These are phyloP conservation scores for Chiropotes sagulatus DNA, from an alignment of 2,797 vertebrate genomes.

Conservation along the genomic window DNA sequence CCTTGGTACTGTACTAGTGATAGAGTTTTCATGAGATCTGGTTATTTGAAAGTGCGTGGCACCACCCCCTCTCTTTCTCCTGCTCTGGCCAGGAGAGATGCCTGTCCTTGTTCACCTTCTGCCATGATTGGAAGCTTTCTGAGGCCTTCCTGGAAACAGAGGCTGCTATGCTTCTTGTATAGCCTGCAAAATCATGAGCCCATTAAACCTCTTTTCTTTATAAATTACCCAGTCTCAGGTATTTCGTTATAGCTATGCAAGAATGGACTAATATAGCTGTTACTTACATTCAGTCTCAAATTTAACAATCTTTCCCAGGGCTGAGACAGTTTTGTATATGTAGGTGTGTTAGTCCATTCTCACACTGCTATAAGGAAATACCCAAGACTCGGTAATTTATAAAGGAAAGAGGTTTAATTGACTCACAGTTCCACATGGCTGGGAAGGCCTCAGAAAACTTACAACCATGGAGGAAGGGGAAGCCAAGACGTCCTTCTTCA, in stretches of 20 bases:
- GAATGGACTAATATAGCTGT: not conserved
- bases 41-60: not conserved
- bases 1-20: not conserved
- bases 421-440: not conserved
- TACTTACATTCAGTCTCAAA: not conserved
- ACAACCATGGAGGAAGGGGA: not conserved
- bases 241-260: not conserved
- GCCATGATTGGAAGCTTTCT: not conserved
- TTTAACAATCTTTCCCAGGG: slow-evolving; percentile 10
- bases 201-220: not conserved
- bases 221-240: not conserved
- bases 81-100: not conserved
- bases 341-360: not conserved
- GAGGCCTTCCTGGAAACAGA: not conserved
- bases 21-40: not conserved
- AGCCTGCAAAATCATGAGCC: not conserved
- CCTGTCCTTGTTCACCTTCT: not conserved
- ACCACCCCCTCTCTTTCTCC: not conserved
- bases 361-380: not conserved
- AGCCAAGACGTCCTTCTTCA: not conserved
- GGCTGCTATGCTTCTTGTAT: not conserved
- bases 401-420: not conserved
- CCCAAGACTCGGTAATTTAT: not conserved
- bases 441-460: not conserved
- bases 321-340: not conserved